A percentile compares a stretch with the other conserved stretches of the same genome.
These are phyloP conservation scores for Sicus ferrugineus DNA, from an alignment of 2,888 invertebrate species.

Conservation along the genomic window DNA sequence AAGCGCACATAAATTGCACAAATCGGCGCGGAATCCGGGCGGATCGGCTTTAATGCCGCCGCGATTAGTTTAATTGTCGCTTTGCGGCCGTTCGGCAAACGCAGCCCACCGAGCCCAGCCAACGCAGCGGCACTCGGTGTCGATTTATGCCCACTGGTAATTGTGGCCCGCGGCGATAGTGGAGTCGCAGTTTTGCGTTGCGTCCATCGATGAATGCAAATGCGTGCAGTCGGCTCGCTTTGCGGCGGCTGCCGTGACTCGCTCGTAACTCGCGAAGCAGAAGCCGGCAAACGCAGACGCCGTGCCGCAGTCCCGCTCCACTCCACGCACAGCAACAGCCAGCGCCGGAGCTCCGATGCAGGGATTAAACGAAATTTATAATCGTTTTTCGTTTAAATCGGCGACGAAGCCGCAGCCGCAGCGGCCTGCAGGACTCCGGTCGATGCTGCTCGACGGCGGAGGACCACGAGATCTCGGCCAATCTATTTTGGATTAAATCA, in stretches of 20 bases:
- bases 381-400: conserved; percentile 46
- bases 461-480: conserved; percentile 45
- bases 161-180: conserved; percentile 35
- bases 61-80: conserved; percentile 65
- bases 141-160: conserved; percentile 49
- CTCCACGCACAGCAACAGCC: conserved; percentile 2
- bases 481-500: conserved; percentile 65
- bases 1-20: conserved; percentile 44
- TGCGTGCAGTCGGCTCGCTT: conserved; percentile 53
- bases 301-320: neutral
- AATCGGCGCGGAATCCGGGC: conserved; percentile 51
- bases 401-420: neutral
- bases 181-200: conserved; percentile 22
- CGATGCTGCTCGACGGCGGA: conserved; percentile 36
- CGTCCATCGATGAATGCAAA: conserved; percentile 25
- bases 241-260: conserved; percentile 39
- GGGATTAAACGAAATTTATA: conserved; percentile 65
- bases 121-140: conserved; percentile 38
- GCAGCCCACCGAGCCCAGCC: conserved; percentile 30
- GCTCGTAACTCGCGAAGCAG: conserved; percentile 17
- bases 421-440: neutral
- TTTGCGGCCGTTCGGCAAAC: conserved; percentile 42
- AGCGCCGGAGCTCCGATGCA: conserved; percentile 34
- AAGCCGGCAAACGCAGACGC: conserved; percentile 13
- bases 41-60: conserved; percentile 61